phyloP scores from a whole-genome alignment of 1,140 invertebrate genomes.

The Drosophila ananassae region DNA sequence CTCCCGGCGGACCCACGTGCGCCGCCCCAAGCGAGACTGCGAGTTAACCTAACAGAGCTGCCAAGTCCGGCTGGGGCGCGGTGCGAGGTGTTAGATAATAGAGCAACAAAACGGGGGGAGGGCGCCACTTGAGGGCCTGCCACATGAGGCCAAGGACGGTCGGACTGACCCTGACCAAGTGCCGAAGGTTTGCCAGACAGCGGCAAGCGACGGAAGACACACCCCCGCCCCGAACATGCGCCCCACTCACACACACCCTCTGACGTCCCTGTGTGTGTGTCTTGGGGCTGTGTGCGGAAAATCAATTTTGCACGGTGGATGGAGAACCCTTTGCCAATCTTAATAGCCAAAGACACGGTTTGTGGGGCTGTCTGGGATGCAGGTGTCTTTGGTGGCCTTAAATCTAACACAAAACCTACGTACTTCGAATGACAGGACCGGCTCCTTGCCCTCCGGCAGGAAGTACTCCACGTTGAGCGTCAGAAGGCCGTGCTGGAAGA shows the following conservation, averaged over 20 bases:
- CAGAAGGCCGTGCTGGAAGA: slow-evolving; percentile 87
- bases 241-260: slow-evolving; percentile 12
- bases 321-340: slow-evolving; percentile 32
- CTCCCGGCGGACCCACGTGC: slow-evolving; percentile 27
- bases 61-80: background rate
- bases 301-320: slow-evolving; percentile 57
- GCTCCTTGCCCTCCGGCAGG: slow-evolving; percentile 89
- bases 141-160: slow-evolving; percentile 39
- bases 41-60: slow-evolving; percentile 38
- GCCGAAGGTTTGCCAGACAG: slow-evolving; percentile 16
- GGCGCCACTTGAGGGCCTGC: background rate
- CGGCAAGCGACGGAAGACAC: slow-evolving; percentile 28
- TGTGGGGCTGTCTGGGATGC: slow-evolving; percentile 2
- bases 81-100: slow-evolving; percentile 40
- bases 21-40: slow-evolving; percentile 7
- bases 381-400: background rate
- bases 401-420: slow-evolving; percentile 32
- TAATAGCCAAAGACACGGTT: background rate
- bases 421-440: slow-evolving; percentile 90
- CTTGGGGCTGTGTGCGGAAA: slow-evolving; percentile 38
- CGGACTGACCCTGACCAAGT: slow-evolving; percentile 43
- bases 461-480: slow-evolving; percentile 93
- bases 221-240: slow-evolving; percentile 8
- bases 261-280: too few species aligned
- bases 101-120: background rate